Base-by-base conservation (phyloP, 2,113 vertebrate genomes). In the Polypterus senegalus region DNA sequence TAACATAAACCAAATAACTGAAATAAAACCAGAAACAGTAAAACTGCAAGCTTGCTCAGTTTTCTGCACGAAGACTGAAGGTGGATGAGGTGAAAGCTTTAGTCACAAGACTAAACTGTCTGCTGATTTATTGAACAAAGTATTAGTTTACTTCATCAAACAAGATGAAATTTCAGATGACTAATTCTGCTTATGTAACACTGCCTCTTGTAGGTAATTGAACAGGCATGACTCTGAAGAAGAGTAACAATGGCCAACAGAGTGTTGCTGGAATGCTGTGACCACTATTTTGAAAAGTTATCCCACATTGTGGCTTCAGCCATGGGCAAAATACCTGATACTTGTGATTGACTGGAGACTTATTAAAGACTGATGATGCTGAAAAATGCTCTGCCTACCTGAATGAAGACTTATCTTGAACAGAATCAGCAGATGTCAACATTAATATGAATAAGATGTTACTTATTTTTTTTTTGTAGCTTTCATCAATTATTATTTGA, bases 371-470 rank as follows among this genome's bases (percentile, higher is more conserved):
- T 52, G 51, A 8, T 27, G 27, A 27, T 27, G 27, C 27, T 27
- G 27, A 27, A 27, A 27, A 27, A 27, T 27, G 27, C n/a, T n/a
- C n/a, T n/a, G n/a, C 27, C 27, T 27, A 27, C 27, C 62, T 69
- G 54, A 61, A 55, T 67, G 66, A 68, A 63, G 53, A 66, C 62
- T 61, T 65, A 56, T 4, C 60, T 74, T 62, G 55, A 72, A 60
- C 64, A 72, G 53, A 70, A 64, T 61, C 27, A 27, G 27, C 27
- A 27, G 27, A 27, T 27, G 27, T 27, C 27, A 27, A 27, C 27
- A 27, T 27, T 27, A 27, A 27, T 27, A 27, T 27, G 27, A 27
- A 27, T 27, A 27, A 27, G 27, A 27, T 27, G 27, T 27, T 27
- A 27, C 27, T 27, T 27, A 27, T 27, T 27, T 27, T 27, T 27